Evolutionary conservation across 2,888 invertebrate genomes (phyloP).

Genomic region (Cistogaster globosa): DNA sequence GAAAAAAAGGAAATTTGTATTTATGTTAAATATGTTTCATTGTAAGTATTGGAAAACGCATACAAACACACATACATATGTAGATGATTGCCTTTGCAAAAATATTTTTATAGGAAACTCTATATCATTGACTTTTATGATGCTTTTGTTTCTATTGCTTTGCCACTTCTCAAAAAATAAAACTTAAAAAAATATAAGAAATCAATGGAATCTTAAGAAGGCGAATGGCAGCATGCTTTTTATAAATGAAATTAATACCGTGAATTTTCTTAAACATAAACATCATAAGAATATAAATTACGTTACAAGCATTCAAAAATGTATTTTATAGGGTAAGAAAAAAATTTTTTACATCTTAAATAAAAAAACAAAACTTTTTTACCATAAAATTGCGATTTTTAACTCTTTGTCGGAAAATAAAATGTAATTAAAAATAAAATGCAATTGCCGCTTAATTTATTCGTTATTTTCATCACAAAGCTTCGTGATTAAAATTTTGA

Average conservation of each 20-base stretch:
- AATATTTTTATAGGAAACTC: not conserved
- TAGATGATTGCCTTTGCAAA: not conserved
- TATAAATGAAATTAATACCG: constrained; percentile 50
- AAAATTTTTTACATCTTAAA: no score
- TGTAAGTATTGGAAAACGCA: not conserved
- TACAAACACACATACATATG: not conserved
- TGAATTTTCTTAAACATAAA: constrained; percentile 40
- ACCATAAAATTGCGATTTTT: no score
- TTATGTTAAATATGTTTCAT: no score
- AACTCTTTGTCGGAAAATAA: no score
- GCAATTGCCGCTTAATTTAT: no score
- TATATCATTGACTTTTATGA: no score
- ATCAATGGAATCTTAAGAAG: not conserved
- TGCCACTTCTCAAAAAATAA: not conserved
- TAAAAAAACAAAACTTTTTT: no score
- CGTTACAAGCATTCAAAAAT: not conserved
- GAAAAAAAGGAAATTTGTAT: no score
- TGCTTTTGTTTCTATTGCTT: not conserved
- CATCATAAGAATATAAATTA: constrained; percentile 5
- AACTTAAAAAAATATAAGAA: not conserved
- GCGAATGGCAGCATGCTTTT: constrained; percentile 36
- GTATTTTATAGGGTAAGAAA: no score
- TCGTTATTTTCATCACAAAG: no score
- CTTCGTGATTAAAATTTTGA: no score
- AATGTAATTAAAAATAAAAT: no score